These are phyloP conservation scores for Acanthosepion lycidas DNA, from an alignment of 2,888 invertebrate species.

Conservation along the genomic window DNA sequence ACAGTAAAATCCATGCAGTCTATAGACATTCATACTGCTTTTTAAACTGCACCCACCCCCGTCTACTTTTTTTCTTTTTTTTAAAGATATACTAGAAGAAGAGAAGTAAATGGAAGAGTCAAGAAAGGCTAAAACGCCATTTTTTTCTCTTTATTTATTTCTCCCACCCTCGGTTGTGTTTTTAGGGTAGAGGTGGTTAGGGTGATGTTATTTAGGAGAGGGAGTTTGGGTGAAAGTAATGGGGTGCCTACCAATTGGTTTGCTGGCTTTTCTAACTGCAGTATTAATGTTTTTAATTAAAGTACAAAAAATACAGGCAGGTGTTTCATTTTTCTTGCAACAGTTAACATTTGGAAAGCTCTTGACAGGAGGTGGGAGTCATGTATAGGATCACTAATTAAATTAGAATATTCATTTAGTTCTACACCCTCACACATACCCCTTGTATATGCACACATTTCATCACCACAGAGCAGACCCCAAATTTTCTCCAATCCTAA, in stretches of 20 bases:
- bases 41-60: background rate
- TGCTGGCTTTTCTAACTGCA: background rate
- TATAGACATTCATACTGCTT: background rate
- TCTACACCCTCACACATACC: background rate
- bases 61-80: background rate
- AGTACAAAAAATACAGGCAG: background rate
- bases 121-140: background rate
- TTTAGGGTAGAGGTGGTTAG: too few relatives aligned
- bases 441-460: background rate
- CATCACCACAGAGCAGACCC: too few relatives aligned
- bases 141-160: background rate
- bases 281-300: constrained; percentile 33
- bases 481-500: too few relatives aligned
- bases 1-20: background rate
- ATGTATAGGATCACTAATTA: background rate
- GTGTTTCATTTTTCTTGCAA: constrained; percentile 33
- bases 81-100: background rate
- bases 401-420: constrained; percentile 33
- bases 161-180: too few relatives aligned
- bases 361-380: background rate
- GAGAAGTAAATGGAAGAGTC: background rate
- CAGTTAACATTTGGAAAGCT: background rate
- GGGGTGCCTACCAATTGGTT: constrained; percentile 7
- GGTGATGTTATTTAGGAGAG: too few relatives aligned
- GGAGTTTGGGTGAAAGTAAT: background rate